These are phyloP conservation scores for Synanthedon tipuliformis DNA, from an alignment of 2,888 invertebrate genomes.

Conservation along the genomic window DNA sequence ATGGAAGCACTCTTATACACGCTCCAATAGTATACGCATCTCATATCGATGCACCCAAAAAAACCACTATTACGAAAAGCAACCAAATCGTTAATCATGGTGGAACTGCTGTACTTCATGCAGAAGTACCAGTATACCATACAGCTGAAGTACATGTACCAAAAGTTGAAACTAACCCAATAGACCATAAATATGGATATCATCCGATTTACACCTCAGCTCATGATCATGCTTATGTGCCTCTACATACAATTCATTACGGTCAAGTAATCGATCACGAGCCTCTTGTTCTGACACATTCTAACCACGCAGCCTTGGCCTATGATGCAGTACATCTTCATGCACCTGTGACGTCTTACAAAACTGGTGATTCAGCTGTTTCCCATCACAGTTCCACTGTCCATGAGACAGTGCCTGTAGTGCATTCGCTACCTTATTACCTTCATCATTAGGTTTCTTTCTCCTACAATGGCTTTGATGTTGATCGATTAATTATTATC, in stretches of 20 bases:
- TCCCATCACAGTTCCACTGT: conserved; percentile 63
- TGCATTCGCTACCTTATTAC: conserved; percentile 27
- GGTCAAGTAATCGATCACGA: background rate
- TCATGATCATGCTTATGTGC: background rate
- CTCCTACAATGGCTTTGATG: too few species aligned
- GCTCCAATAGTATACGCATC: conserved; percentile 2
- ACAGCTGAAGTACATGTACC: conserved; percentile 14
- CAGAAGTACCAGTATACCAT: conserved; percentile 22
- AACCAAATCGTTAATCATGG: conserved; percentile 45
- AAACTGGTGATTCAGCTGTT: conserved; percentile 48
- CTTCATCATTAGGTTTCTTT: conserved; percentile 24
- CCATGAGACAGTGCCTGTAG: conserved; percentile 40
- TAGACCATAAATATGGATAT: background rate
- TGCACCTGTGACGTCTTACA: conserved; percentile 25
- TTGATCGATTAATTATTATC: too few species aligned
- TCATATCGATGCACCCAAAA: conserved; percentile 3
- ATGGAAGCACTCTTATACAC: conserved; percentile 34
- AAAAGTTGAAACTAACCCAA: conserved; percentile 8
- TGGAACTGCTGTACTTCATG: conserved; percentile 24
- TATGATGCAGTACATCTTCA: background rate
- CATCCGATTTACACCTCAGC: conserved; percentile 5
- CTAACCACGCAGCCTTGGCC: conserved; percentile 21
- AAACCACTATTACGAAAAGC: conserved; percentile 37
- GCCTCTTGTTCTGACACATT: background rate
- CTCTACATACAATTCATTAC: background rate